Evolutionary conservation across 1,140 invertebrate genomes (phyloP).

Genomic region (Drosophila bocqueti): DNA sequence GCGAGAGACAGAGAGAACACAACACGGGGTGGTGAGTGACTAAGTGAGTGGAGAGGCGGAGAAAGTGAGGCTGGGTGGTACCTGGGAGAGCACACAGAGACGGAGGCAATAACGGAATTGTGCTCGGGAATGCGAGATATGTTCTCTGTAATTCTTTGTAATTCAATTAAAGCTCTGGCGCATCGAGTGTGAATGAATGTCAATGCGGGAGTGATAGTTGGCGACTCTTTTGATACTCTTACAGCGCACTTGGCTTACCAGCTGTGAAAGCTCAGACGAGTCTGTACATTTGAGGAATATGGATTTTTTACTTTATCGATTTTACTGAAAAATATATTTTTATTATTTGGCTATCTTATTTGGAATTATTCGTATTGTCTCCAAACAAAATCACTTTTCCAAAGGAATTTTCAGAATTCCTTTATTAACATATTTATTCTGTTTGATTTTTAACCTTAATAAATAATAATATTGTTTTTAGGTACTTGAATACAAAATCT

Average conservation of each 20-base stretch:
- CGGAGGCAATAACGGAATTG: slow-evolving; percentile 10
- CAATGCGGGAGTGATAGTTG: slow-evolving; percentile 30
- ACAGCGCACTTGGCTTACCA: not conserved
- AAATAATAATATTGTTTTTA: not conserved
- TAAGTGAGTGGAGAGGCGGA: not conserved
- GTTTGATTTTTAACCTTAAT: too few species aligned
- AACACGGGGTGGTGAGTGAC: slow-evolving; percentile 30
- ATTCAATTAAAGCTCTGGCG: slow-evolving; percentile 40
- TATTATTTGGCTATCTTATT: not conserved
- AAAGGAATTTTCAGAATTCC: too few species aligned
- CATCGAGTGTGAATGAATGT: slow-evolving; percentile 40
- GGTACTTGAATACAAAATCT: too few species aligned
- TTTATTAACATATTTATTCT: too few species aligned
- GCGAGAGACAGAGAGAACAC: slow-evolving; percentile 26
- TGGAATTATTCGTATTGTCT: not conserved
- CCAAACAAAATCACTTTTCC: not conserved
- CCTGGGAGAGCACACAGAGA: slow-evolving; percentile 7
- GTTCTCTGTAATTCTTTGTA: slow-evolving; percentile 34
- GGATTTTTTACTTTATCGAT: not conserved
- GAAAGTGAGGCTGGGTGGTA: slow-evolving; percentile 7
- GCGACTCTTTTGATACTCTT: slow-evolving; percentile 3
- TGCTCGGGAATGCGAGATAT: slow-evolving; percentile 33
- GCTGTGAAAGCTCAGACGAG: not conserved
- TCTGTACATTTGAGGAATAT: not conserved
- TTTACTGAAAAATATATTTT: not conserved